phyloP scores from a whole-genome alignment of 2,888 invertebrate genomes.

The Eudasyphora cyanicolor region DNA sequence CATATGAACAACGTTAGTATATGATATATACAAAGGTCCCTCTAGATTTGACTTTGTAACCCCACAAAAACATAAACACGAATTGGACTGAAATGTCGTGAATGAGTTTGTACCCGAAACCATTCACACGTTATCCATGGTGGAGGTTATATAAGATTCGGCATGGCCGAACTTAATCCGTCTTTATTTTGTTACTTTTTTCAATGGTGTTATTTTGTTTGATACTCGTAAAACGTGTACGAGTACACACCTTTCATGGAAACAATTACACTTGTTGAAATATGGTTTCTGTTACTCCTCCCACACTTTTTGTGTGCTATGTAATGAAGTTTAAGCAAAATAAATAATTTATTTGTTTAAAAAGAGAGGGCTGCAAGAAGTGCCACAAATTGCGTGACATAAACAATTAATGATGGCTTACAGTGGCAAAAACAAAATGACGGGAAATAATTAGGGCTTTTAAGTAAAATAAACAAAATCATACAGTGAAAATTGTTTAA shows the following conservation, averaged over 20 bases:
- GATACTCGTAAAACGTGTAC: no score
- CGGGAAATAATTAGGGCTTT: neutral
- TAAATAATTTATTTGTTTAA: slow-evolving; percentile 32
- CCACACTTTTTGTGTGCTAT: neutral
- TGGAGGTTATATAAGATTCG: no score
- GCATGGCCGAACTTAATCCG: no score
- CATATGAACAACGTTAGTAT: no score
- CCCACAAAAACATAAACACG: no score
- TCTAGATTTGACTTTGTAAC: no score
- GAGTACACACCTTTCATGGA: neutral
- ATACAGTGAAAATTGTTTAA: no score
- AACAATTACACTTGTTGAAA: slow-evolving; percentile 35
- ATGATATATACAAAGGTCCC: no score
- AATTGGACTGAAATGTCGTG: no score
- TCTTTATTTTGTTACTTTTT: neutral
- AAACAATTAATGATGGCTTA: slow-evolving; percentile 31
- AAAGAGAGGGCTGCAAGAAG: neutral
- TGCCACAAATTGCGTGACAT: neutral
- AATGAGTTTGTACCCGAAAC: no score
- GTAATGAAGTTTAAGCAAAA: slow-evolving; percentile 19
- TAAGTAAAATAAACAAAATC: no score
- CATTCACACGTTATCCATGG: no score
- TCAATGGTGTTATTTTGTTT: neutral
- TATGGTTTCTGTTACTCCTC: neutral
- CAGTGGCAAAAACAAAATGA: neutral